phyloP scores from a whole-genome alignment of 2,797 vertebrate species.

The Rhynchotus rufescens region DNA sequence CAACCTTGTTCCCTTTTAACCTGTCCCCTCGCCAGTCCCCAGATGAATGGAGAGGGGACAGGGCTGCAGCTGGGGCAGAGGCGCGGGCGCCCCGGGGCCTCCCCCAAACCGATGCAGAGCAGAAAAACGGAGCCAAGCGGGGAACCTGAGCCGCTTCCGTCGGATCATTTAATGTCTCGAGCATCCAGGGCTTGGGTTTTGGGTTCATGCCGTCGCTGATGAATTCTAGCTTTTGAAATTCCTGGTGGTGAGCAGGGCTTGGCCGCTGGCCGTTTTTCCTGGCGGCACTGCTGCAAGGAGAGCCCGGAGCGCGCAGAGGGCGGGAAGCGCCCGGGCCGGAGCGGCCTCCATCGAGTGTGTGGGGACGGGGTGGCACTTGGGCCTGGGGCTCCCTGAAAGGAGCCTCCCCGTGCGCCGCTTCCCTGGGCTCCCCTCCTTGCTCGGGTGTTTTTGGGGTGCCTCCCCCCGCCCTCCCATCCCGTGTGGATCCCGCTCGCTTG shows the following conservation, averaged over 20 bases:
- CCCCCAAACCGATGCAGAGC: not conserved
- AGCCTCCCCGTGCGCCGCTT: too few species aligned
- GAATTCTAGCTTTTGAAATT: not conserved
- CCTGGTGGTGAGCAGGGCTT: not conserved
- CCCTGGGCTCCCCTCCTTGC: not conserved
- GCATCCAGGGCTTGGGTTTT: not conserved
- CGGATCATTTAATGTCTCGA: not conserved
- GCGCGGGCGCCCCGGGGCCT: not conserved
- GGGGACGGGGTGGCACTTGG: too few species aligned
- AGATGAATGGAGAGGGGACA: not conserved
- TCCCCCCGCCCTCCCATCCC: not conserved
- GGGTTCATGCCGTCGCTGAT: not conserved
- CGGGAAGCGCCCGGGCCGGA: not conserved
- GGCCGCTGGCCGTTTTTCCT: not conserved
- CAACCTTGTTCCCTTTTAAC: slow-evolving; percentile 64
- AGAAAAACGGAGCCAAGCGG: not conserved
- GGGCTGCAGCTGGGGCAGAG: slow-evolving; percentile 27
- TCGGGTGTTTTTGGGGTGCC: not conserved
- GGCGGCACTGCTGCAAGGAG: not conserved
- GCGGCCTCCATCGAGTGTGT: too few species aligned
- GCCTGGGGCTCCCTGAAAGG: too few species aligned
- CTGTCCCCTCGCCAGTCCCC: not conserved
- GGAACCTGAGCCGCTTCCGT: slow-evolving; percentile 13
- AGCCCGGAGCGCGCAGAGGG: not conserved
- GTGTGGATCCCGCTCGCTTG: not conserved